Base-by-base conservation (phyloP, 2,888 invertebrate species). In the Venusia cambrica region DNA sequence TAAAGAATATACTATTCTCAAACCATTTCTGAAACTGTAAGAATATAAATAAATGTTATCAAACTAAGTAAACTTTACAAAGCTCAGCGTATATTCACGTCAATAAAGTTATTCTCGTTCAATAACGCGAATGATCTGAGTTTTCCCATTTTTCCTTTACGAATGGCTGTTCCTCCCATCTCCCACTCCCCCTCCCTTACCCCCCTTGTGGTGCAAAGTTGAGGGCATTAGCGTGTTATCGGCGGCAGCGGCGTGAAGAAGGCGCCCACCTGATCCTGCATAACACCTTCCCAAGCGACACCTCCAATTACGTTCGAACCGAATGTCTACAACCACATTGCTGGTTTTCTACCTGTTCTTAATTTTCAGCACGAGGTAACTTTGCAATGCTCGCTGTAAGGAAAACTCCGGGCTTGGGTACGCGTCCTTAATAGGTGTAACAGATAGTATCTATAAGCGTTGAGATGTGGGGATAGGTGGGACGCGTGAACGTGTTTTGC, bases 151-250 rank as follows among this genome's bases (percentile, higher is more conserved):
- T 85, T 84, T 81, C 74, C 74, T 74, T 71, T 65, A 63, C 67
- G 55, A 73, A 68, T 69, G 62, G 58, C 57, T 62, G 56, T 61
- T 53, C 49, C 60, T 48, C 60, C 62, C 49, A 54, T 51, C 45
- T 52, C 45, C 50, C 26, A 30, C 57, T 48, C 33, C 38, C 44
- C 14, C 57, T 52, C 51, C 50, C 48, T 39, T 44, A 63, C 71
- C 57, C 77, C 76, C 40, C 57, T 71, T 75, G 78, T 75, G 84
- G 87, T 85, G 87, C 83, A 85, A 87, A 85, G 85, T 87, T 87
- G 87, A 85, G 81, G 83, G 83, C 84, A 87, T 87, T 85, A 87
- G 77, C 85, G 84, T 87, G 85, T 85, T 85, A 87, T 87, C 87
- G 83, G 81, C 60, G 73, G 71, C 70, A 69, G 74, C 67, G 73